A percentile compares a stretch with the other conserved stretches of the same genome.
phyloP scores from a whole-genome alignment of 2,888 invertebrate species.

The Philhelius pedissequus region DNA sequence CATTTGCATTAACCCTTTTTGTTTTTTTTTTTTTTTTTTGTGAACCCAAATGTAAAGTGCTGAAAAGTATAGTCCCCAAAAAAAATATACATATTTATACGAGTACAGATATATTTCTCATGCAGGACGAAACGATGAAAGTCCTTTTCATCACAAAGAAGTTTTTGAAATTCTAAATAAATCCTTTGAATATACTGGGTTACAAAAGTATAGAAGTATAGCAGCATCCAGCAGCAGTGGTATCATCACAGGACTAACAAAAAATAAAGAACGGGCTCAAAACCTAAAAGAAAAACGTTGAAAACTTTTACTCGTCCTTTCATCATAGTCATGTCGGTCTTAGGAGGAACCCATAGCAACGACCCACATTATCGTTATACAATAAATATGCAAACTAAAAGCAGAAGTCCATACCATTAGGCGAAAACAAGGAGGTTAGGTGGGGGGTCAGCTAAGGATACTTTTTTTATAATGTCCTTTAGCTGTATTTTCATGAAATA shows the following conservation, averaged over 20 bases:
- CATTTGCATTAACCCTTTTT: constrained; percentile 65
- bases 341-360: constrained; percentile 54
- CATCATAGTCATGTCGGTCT: constrained; percentile 46
- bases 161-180: constrained; percentile 69
- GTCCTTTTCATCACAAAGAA: constrained; percentile 68
- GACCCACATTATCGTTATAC: constrained; percentile 66
- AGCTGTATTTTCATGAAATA: constrained; percentile 44
- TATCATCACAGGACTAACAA: neutral
- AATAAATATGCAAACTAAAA: constrained; percentile 67
- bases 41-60: constrained; percentile 50
- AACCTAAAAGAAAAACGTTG: constrained; percentile 62
- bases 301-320: constrained; percentile 66
- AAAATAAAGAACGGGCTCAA: constrained; percentile 14
- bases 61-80: constrained; percentile 56
- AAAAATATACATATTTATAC: constrained; percentile 16
- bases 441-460: neutral
- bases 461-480: constrained; percentile 1
- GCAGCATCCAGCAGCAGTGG: constrained; percentile 9
- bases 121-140: constrained; percentile 65
- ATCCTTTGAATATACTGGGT: constrained; percentile 63
- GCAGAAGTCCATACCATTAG: neutral
- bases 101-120: constrained; percentile 28
- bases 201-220: constrained; percentile 27
- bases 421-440: no score
- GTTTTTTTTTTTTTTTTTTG: neutral